Percentiles rank a stretch among this genome's conserved stretches.
Evolutionary conservation across 2,797 vertebrate species (phyloP).

Genomic region (Labroides dimidiatus): DNA sequence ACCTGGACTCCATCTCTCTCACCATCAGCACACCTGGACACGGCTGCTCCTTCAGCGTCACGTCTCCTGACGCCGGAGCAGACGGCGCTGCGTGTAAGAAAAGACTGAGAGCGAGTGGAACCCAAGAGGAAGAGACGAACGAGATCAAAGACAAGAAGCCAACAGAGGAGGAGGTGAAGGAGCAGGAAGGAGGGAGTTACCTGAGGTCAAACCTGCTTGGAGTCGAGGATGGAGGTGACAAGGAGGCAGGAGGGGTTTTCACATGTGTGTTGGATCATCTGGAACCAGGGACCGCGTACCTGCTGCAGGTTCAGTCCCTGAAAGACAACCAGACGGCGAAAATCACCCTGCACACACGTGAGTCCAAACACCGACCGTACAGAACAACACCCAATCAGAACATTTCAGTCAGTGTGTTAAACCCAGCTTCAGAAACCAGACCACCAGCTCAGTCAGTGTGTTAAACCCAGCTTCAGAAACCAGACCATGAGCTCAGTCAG

Average conservation of each 20-base stretch:
- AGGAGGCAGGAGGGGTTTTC: slow-evolving; percentile 19
- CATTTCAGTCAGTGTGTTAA: too few species aligned
- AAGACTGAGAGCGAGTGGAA: background rate
- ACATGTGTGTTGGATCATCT: slow-evolving; percentile 67
- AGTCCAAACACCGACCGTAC: slow-evolving; percentile 3
- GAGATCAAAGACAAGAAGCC: background rate
- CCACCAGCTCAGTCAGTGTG: too few species aligned
- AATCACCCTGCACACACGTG: slow-evolving; percentile 76
- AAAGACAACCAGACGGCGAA: slow-evolving; percentile 40
- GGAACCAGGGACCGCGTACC: slow-evolving; percentile 74
- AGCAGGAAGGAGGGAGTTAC: background rate
- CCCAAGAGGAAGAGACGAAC: slow-evolving; percentile 23
- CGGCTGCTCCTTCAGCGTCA: slow-evolving; percentile 68
- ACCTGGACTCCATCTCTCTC: slow-evolving; percentile 57
- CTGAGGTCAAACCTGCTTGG: slow-evolving; percentile 39
- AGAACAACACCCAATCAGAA: too few species aligned
- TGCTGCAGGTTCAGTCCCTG: slow-evolving; percentile 68
- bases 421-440: too few species aligned
- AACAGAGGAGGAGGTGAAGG: background rate
- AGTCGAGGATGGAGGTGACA: background rate
- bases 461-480: too few species aligned
- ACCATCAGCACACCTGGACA: slow-evolving; percentile 51
- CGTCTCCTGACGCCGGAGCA: slow-evolving; percentile 22
- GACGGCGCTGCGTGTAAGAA: slow-evolving; percentile 29
- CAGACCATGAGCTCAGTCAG: too few species aligned